Percentiles rank a stretch among this genome's conserved stretches.
Evolutionary conservation across 1,140 invertebrate genomes (phyloP).

Genomic region (Vanessa tameamea): DNA sequence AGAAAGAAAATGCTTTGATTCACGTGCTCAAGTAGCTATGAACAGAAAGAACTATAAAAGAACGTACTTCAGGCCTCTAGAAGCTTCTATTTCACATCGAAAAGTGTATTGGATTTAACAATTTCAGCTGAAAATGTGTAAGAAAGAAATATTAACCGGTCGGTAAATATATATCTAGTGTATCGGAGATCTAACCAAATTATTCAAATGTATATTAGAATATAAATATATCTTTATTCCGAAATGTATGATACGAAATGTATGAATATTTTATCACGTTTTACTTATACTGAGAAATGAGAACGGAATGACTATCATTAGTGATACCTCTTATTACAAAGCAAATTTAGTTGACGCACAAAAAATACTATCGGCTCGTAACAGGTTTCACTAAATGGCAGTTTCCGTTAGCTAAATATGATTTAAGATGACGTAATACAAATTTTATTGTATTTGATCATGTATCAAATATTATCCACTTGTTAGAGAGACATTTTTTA

Average conservation of each 20-base stretch:
- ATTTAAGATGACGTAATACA: background rate
- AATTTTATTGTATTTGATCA: too few relatives aligned
- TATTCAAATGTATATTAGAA: too few relatives aligned
- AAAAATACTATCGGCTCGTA: background rate
- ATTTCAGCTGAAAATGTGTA: background rate
- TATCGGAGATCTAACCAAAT: too few relatives aligned
- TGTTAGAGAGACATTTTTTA: too few relatives aligned
- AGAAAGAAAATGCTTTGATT: background rate
- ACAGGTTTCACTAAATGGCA: background rate
- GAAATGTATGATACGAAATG: too few relatives aligned
- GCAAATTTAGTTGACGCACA: background rate
- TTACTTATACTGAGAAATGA: too few relatives aligned
- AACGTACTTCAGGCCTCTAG: background rate
- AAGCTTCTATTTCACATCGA: background rate
- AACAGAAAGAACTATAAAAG: background rate
- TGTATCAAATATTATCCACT: too few relatives aligned
- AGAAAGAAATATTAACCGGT: background rate
- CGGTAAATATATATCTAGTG: too few relatives aligned
- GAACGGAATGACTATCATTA: too few relatives aligned
- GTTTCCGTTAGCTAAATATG: background rate
- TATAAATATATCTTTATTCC: too few relatives aligned
- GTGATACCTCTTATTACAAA: background rate
- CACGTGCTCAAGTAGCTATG: constrained; percentile 8
- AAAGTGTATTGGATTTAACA: background rate
- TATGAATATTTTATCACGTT: too few relatives aligned